Percentiles rank a stretch among this genome's conserved stretches.
These are phyloP conservation scores for Diaprepes abbreviatus DNA, from an alignment of 2,888 invertebrate genomes.

Conservation along the genomic window DNA sequence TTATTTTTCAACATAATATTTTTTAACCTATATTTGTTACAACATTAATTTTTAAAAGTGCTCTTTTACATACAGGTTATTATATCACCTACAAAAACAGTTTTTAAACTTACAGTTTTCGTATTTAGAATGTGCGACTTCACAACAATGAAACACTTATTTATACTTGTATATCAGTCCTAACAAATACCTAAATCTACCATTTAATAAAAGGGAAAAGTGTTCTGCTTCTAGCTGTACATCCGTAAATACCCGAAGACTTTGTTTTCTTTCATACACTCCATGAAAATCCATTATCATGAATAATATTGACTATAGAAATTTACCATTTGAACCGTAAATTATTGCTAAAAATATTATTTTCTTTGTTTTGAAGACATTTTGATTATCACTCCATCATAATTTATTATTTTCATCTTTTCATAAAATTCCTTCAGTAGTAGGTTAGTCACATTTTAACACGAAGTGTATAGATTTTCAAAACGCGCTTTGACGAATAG, in stretches of 20 bases:
- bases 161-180: constrained; percentile 64
- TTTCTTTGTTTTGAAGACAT: constrained; percentile 3
- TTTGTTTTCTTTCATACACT: constrained; percentile 5
- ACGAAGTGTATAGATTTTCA: constrained; percentile 8
- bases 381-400: constrained; percentile 17
- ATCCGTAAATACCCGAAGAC: constrained; percentile 28
- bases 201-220: constrained; percentile 36
- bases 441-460: neutral
- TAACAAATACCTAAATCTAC: constrained; percentile 64
- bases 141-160: constrained; percentile 66
- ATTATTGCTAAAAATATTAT: constrained; percentile 24
- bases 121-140: constrained; percentile 59
- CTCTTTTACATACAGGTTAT: neutral
- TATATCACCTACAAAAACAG: neutral
- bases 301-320: too few relatives aligned
- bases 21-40: neutral
- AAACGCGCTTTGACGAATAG: constrained; percentile 14
- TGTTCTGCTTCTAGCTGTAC: constrained; percentile 33
- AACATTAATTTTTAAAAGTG: neutral
- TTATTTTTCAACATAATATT: neutral
- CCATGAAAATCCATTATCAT: neutral
- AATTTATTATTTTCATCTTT: constrained; percentile 10
- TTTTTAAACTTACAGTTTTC: constrained; percentile 57
- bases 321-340: neutral
- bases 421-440: neutral